phyloP scores from a whole-genome alignment of 1,140 invertebrate genomes.

The Linepithema humile region DNA sequence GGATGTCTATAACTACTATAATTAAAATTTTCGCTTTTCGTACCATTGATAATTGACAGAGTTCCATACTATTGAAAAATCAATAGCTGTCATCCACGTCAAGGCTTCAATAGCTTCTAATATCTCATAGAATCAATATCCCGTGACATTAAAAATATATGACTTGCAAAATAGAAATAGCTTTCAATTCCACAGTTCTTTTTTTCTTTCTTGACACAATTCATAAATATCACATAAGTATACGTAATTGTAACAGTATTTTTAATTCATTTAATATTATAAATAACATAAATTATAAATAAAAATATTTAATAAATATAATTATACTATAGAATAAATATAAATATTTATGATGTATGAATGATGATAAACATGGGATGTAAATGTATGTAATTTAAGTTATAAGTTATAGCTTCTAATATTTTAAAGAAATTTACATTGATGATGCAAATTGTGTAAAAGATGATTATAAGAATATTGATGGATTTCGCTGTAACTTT shows the following conservation, averaged over 20 bases:
- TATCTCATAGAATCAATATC: background rate
- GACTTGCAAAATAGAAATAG: background rate
- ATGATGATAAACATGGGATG: too few species aligned
- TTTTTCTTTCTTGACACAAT: background rate
- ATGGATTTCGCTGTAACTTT: background rate
- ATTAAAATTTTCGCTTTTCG: constrained; percentile 24
- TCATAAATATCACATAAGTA: background rate
- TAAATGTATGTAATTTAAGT: background rate
- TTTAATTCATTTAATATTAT: background rate
- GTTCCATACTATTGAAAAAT: constrained; percentile 11
- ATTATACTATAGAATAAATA: too few species aligned
- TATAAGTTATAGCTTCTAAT: background rate
- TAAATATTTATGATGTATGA: too few species aligned
- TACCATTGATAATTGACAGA: constrained; percentile 20
- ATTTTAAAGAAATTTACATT: background rate
- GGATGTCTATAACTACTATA: background rate
- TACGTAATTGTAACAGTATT: background rate
- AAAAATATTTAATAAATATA: too few species aligned
- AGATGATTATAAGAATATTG: background rate
- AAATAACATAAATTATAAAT: too few species aligned
- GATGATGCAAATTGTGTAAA: background rate
- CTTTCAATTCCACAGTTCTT: background rate
- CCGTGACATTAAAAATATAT: background rate
- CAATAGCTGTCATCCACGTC: constrained; percentile 1
- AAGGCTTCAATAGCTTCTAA: background rate